Evolutionary conservation across 2,113 vertebrate genomes (phyloP).

Genomic region (Plotosus lineatus): DNA sequence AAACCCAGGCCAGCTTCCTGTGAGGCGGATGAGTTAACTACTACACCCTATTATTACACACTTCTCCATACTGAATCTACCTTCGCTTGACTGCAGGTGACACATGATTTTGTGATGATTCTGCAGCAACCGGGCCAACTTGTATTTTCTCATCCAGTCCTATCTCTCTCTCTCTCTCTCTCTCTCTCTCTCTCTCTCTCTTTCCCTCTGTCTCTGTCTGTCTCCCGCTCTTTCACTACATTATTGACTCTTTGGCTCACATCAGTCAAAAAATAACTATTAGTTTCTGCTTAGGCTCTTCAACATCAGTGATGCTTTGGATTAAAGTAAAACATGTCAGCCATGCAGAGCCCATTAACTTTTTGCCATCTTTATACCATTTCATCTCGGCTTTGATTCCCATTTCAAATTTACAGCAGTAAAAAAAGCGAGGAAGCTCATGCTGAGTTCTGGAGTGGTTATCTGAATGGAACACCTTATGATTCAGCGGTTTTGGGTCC

Average conservation of each 20-base stretch:
- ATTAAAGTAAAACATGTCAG: slow-evolving; percentile 7
- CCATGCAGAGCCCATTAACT: neutral
- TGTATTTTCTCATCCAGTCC: neutral
- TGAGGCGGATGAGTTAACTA: too few species aligned
- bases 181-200: neutral
- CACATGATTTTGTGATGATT: neutral
- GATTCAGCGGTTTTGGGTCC: neutral
- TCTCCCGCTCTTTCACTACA: neutral
- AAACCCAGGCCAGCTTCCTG: too few species aligned
- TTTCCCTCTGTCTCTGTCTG: too few species aligned
- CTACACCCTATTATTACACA: too few species aligned
- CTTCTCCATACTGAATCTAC: too few species aligned
- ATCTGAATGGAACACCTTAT: neutral
- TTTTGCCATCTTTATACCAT: neutral
- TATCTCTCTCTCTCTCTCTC: neutral
- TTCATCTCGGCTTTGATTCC: neutral
- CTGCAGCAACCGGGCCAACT: neutral
- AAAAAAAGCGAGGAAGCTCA: neutral
- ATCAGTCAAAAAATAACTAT: neutral
- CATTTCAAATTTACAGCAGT: neutral
- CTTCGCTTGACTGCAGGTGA: slow-evolving; percentile 33
- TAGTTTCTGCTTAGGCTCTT: neutral
- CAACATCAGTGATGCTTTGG: neutral
- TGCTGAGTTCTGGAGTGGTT: neutral
- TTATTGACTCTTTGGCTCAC: neutral